Conservation (phyloP, 2,113 vertebrate species). For the Corythornis madagascariensis region DNA sequence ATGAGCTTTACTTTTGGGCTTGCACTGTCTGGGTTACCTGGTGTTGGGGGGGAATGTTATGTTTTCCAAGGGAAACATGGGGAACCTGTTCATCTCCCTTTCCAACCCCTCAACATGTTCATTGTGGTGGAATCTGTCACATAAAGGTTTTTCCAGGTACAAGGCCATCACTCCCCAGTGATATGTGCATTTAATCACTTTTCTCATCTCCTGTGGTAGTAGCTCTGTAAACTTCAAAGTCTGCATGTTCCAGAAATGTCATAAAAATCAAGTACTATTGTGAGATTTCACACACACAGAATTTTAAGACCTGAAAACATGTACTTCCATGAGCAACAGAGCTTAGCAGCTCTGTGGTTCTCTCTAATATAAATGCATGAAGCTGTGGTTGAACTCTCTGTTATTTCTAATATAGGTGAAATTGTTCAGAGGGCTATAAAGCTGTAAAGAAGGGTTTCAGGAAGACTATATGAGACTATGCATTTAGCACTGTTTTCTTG, state of each 20-base stretch:
- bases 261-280: not conserved
- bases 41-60: rapidly evolving
- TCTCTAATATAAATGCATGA: not conserved
- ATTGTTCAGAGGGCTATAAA: not conserved
- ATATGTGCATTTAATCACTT: not conserved
- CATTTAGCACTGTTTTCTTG: not conserved
- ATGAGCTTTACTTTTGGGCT: not conserved
- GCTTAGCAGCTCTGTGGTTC: not conserved
- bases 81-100: not conserved
- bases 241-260: not conserved
- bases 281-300: not conserved
- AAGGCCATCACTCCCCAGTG: not conserved
- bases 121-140: not conserved
- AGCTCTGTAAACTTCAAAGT: not conserved
- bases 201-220: not conserved
- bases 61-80: rapidly evolving
- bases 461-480: not conserved
- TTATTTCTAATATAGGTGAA: not conserved
- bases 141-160: not conserved
- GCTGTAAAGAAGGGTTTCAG: not conserved
- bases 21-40: rapidly evolving
- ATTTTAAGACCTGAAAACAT: not conserved
- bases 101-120: rapidly evolving
- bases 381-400: not conserved
- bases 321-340: not conserved